Evolutionary conservation across 2,113 vertebrate species (phyloP).

Genomic region (Poecilia latipinna): DNA sequence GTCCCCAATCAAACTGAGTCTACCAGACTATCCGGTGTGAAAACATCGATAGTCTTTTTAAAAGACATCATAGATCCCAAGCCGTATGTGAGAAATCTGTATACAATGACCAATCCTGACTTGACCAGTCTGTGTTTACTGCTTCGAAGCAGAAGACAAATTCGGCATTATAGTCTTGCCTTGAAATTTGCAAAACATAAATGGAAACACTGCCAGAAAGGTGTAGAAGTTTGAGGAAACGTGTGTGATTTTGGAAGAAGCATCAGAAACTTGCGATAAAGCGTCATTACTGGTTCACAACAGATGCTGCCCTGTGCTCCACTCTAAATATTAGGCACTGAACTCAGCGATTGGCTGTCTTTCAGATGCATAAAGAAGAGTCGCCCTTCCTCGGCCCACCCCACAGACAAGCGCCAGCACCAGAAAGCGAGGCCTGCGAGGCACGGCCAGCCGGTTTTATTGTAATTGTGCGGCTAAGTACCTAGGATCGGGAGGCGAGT

Average conservation of each 20-base stretch:
- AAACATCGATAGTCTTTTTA: not conserved
- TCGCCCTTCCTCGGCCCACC: slow-evolving; percentile 52
- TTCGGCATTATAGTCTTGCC: not conserved
- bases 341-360: slow-evolving; percentile 58
- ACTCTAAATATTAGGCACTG: slow-evolving; percentile 49
- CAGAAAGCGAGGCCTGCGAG: slow-evolving; percentile 60
- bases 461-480: slow-evolving; percentile 68
- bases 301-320: slow-evolving; percentile 39
- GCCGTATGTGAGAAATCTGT: no score
- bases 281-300: slow-evolving; percentile 42
- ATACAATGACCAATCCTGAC: no score
- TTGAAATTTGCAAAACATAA: not conserved
- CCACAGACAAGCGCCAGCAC: slow-evolving; percentile 38
- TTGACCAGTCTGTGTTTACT: no score
- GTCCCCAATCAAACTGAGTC: no score
- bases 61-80: not conserved
- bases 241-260: no score
- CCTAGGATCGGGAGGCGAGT: slow-evolving; percentile 63
- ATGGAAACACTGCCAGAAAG: not conserved
- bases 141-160: not conserved
- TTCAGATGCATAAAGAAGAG: slow-evolving; percentile 58
- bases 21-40: no score
- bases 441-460: slow-evolving; percentile 55
- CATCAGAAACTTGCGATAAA: not conserved
- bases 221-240: not conserved